Evolutionary conservation across 2,888 invertebrate species (phyloP), one percentile per base, ranked within the genome.

Genomic region (Drosophila helvetica): DNA sequence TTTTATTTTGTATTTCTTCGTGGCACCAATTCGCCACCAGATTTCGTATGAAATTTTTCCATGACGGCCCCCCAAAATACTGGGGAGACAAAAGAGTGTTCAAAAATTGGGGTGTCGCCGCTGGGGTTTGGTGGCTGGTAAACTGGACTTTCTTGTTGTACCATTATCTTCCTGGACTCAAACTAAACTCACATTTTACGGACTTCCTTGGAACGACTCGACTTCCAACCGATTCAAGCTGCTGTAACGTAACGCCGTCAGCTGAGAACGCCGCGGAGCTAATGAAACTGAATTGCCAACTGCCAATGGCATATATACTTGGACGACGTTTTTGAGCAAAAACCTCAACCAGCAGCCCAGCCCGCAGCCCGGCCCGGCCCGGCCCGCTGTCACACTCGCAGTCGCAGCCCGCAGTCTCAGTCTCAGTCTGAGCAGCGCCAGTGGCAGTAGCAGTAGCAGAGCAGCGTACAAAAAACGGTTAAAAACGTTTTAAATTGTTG

Each of bases 261-360:
- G 79, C 79, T 81, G 78, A 86, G 85, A 89, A 89, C 80, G 88
- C 77, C 89, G 89, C 88, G 86, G 63, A 75, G 71, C 80, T 88
- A 86, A 86, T 86, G 88, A 89, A 86, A 86, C 88, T 73, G 75
- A 87, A 85, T 74, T 83, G 83, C 74, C 74, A 68, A 73, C 86
- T 78, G 78, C 80, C 85, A 85, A 78, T 89, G 78, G 85, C 86
- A 88, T 88, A 82, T 82, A 82, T 86, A 86, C 86, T 73, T 87
- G 73, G 64, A 15, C 70, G 62, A 61, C 78, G 80, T 48, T 78
- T 78, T 81, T 65, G 57, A 77, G 77, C 77, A 75, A 75, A 30
- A 74, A 82, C 69, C 74, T 79, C 82, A 74, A 68, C 67, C 68
- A 74, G 67, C 71, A 61, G 57, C 67, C 63, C 59, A 38, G 53